phyloP scores from a whole-genome alignment of 2,888 invertebrate species.

The Chrysolina oricalcia region DNA sequence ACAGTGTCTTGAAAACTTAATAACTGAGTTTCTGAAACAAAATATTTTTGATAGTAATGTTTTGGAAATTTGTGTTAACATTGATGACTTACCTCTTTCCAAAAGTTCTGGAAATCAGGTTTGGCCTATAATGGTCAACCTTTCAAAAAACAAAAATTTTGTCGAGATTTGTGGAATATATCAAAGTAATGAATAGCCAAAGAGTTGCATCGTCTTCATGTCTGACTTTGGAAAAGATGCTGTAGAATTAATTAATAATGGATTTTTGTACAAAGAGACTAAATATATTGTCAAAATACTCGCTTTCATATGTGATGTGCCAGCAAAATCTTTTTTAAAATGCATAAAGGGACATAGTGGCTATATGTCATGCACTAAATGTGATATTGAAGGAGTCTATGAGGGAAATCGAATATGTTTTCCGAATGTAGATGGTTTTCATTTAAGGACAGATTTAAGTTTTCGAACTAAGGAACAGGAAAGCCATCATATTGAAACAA shows the following conservation, averaged over 20 bases:
- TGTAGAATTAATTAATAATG: conserved; percentile 31
- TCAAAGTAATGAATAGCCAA: conserved; percentile 35
- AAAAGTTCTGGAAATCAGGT: conserved; percentile 23
- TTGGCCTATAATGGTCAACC: conserved; percentile 15
- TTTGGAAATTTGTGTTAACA: conserved; percentile 20
- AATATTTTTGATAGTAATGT: conserved; percentile 5
- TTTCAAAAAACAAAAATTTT: conserved; percentile 13
- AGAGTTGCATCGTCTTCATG: conserved; percentile 31
- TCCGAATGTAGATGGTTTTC: conserved; percentile 36
- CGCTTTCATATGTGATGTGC: conserved; percentile 52
- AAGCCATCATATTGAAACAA: conserved; percentile 11
- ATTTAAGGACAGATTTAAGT: conserved; percentile 32
- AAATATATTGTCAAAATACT: conserved; percentile 33
- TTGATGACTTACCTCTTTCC: conserved; percentile 16
- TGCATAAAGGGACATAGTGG: no score
- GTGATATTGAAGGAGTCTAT: conserved; percentile 38
- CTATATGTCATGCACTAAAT: no score
- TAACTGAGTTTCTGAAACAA: neutral
- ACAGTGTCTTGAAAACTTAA: neutral
- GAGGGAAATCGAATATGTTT: conserved; percentile 35
- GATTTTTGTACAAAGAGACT: conserved; percentile 19
- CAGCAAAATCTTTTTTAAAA: no score
- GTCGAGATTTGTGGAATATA: conserved; percentile 24
- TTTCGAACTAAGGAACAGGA: conserved; percentile 15
- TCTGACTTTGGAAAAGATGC: conserved; percentile 40